Evolutionary conservation across 1,140 invertebrate species (phyloP).

Genomic region (Manduca sexta): DNA sequence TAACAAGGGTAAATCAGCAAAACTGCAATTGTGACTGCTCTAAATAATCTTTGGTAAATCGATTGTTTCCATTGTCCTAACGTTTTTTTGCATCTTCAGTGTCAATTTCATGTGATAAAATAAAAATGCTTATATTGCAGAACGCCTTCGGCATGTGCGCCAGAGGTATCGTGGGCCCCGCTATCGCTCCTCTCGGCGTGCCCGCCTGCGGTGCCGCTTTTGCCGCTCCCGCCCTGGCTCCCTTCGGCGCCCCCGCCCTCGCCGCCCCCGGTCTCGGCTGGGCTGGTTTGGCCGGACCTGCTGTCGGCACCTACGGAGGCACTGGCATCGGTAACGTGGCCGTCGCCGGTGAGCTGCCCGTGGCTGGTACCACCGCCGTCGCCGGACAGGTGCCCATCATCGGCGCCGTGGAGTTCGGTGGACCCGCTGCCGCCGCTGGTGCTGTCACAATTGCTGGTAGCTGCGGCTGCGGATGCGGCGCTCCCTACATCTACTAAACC

Average conservation of each 20-base stretch:
- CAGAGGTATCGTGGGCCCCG: not conserved
- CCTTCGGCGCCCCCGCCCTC: not conserved
- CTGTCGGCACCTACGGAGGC: constrained; percentile 26
- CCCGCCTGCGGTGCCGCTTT: not conserved
- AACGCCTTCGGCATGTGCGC: not conserved
- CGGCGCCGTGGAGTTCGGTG: not conserved
- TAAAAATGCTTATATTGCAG: not conserved
- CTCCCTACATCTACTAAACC: not conserved
- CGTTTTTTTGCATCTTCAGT: too few species aligned
- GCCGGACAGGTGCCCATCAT: not conserved
- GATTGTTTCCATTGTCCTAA: too few species aligned
- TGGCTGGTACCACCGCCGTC: constrained; percentile 7
- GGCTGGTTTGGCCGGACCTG: not conserved
- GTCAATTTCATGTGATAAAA: too few species aligned
- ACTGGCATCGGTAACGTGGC: constrained; percentile 33
- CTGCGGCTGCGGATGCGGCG: constrained; percentile 2
- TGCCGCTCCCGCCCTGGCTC: not conserved
- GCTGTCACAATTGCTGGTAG: constrained; percentile 3
- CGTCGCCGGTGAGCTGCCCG: constrained; percentile 38
- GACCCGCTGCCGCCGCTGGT: not conserved
- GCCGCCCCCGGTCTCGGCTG: not conserved
- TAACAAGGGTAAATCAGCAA: too few species aligned
- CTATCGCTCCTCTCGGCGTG: not conserved
- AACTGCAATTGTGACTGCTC: too few species aligned
- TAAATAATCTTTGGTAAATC: too few species aligned